A percentile compares a stretch with the other conserved stretches of the same genome.
Conservation (phyloP, 2,113 vertebrate genomes). For the Regulus satrapa region DNA sequence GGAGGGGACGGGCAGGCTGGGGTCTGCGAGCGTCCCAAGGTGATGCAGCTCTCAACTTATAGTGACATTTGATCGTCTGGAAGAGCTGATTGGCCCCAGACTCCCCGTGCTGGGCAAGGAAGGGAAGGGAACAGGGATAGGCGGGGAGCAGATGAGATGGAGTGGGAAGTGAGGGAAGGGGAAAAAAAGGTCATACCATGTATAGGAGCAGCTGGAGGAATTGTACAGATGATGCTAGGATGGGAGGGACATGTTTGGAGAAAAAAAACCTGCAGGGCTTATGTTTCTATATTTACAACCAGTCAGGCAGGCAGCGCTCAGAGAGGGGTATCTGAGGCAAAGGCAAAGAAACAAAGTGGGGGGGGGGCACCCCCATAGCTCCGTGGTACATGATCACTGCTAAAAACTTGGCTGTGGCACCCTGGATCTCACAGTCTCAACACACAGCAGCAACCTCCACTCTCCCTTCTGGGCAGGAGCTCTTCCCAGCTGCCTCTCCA, state of each 20-base stretch:
- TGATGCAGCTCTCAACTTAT: conserved; percentile 79
- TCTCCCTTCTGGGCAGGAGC: neutral
- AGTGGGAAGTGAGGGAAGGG: neutral
- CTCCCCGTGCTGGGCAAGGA: conserved; percentile 15
- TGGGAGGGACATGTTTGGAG: conserved; percentile 73
- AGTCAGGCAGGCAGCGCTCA: conserved; percentile 71
- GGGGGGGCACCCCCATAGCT: rapidly evolving
- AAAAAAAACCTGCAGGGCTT: conserved; percentile 59
- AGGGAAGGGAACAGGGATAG: neutral
- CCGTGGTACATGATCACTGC: rapidly evolving
- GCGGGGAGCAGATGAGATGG: neutral
- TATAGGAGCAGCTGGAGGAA: conserved; percentile 79
- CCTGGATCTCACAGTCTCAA: neutral
- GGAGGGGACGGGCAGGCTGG: conserved; percentile 66
- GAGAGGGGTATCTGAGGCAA: conserved; percentile 47
- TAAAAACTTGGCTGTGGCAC: neutral
- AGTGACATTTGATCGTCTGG: conserved; percentile 82
- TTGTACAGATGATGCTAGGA: conserved; percentile 72
- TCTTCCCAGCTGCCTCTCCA: neutral
- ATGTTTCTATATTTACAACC: conserved; percentile 85
- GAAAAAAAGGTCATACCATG: conserved; percentile 65
- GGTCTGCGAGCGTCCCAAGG: conserved; percentile 61
- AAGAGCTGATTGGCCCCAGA: conserved; percentile 80
- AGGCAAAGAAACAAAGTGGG: neutral
- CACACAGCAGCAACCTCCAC: neutral